phyloP scores from a whole-genome alignment of 2,888 invertebrate genomes.

The Ferdinandea cuprea region DNA sequence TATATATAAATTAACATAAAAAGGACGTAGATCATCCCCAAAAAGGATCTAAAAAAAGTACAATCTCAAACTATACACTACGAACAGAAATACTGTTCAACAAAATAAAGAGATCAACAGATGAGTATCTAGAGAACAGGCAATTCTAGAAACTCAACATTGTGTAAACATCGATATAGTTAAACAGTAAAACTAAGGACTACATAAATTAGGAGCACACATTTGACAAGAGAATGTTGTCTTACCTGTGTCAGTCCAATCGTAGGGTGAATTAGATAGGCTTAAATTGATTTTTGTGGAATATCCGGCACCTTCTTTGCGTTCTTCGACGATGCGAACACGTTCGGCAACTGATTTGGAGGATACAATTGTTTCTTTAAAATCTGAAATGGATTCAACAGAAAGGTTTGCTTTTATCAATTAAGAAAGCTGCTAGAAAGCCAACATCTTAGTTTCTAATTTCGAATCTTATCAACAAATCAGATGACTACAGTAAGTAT shows the following conservation, averaged over 20 bases:
- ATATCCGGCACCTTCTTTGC: conserved; percentile 82
- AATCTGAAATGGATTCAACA: conserved; percentile 34
- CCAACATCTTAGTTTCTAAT: too few species aligned
- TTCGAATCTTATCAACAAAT: too few species aligned
- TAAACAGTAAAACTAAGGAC: conserved; percentile 25
- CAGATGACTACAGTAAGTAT: too few species aligned
- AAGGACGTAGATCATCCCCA: conserved; percentile 73
- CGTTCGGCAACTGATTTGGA: conserved; percentile 83
- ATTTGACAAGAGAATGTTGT: neutral
- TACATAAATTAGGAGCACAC: conserved; percentile 53
- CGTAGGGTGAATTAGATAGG: conserved; percentile 77
- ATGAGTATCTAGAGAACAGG: conserved; percentile 48
- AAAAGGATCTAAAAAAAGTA: conserved; percentile 25
- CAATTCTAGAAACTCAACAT: conserved; percentile 37
- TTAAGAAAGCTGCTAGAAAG: too few species aligned
- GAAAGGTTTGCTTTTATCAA: neutral
- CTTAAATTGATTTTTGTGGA: conserved; percentile 86
- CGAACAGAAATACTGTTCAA: conserved; percentile 2
- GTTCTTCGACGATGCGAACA: conserved; percentile 83
- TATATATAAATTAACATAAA: conserved; percentile 18
- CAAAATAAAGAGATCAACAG: conserved; percentile 24
- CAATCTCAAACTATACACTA: conserved; percentile 52
- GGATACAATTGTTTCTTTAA: conserved; percentile 69
- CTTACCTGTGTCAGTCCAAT: conserved; percentile 81
- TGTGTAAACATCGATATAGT: neutral